Conservation (phyloP, 2,113 vertebrate genomes). For the Acrocephalus arundinaceus region DNA sequence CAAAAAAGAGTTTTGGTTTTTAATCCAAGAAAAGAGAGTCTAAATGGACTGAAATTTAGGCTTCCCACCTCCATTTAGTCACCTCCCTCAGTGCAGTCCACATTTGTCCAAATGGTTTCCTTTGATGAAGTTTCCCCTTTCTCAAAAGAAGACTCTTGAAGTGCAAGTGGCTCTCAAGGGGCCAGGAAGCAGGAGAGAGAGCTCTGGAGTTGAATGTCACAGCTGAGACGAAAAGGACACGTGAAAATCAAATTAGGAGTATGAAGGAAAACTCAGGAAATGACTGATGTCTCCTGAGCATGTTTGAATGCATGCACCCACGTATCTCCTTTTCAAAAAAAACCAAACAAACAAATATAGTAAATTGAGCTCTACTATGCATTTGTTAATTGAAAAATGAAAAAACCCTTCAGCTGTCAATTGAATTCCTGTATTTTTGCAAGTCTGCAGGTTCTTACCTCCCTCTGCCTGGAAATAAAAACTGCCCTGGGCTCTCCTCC, state of each 20-base stretch:
- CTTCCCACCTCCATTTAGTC: neutral
- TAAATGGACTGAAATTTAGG: neutral
- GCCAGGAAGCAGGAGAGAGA: neutral
- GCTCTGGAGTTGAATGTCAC: neutral
- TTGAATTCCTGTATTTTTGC: neutral
- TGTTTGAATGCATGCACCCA: neutral
- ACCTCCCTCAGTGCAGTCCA: neutral
- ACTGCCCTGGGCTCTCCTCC: neutral
- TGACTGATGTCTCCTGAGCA: neutral
- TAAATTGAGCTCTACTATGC: neutral
- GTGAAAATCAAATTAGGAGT: neutral
- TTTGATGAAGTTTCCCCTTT: neutral
- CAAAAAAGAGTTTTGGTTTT: neutral
- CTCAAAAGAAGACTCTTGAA: neutral
- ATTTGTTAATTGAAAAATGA: neutral
- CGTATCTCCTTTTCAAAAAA: neutral
- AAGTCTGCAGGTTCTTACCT: neutral
- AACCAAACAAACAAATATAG: neutral
- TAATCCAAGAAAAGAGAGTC: neutral
- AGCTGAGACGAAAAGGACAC: neutral
- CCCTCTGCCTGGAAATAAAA: neutral
- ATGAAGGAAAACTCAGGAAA: neutral
- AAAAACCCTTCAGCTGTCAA: neutral
- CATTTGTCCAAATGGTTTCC: neutral
- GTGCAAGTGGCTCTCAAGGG: neutral